A percentile compares a stretch with the other conserved stretches of the same genome.
Conservation (phyloP, 2,113 vertebrate genomes). For the Uria aalge region DNA sequence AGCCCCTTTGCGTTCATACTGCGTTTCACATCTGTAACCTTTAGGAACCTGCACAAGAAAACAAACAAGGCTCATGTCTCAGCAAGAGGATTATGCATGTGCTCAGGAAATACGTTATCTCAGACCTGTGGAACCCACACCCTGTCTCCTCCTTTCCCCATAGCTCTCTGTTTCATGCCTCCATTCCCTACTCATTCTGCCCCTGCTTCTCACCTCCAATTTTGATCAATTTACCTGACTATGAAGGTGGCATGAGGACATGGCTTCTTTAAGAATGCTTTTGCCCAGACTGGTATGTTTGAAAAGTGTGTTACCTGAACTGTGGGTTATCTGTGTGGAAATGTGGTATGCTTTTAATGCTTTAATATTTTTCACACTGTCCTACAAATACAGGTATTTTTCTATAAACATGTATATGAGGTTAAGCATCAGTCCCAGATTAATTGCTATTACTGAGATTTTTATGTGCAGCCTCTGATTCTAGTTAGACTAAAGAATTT, state of each 20-base stretch:
- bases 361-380: not conserved
- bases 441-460: not conserved
- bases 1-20: accelerated
- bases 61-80: not conserved
- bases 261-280: not conserved
- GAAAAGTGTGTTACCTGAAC: not conserved
- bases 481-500: not conserved
- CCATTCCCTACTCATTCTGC: not conserved
- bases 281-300: not conserved
- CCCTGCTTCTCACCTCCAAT: not conserved
- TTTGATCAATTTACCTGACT: not conserved
- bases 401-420: not conserved
- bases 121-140: not conserved
- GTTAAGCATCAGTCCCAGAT: not conserved
- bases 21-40: not conserved
- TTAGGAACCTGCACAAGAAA: not conserved
- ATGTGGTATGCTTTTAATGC: not conserved
- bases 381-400: not conserved
- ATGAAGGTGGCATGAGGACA: not conserved
- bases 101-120: not conserved
- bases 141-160: not conserved
- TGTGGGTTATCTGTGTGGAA: not conserved
- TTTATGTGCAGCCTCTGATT: not conserved
- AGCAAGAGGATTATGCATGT: not conserved
- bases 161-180: not conserved